Evolutionary conservation across 1,140 invertebrate species (phyloP), one percentile per base, ranked within the genome.

Genomic region (Portunus trituberculatus): DNA sequence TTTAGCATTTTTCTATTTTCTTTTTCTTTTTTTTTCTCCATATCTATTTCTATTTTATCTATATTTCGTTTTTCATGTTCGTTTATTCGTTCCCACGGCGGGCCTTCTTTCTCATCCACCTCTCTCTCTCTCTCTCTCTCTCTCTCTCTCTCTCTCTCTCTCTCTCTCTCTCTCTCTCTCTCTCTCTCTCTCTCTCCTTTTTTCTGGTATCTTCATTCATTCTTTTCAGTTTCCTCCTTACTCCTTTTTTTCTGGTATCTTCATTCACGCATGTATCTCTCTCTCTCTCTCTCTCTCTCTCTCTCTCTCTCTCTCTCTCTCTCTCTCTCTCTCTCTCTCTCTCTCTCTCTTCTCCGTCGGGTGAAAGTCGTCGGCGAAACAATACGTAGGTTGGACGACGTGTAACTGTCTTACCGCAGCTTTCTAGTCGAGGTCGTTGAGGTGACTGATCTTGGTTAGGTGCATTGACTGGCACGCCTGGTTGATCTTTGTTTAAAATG

Each of bases 141-240:
- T 90, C 45, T 90, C 88, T 90, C 89, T 91, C 89, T 59, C 31
- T 91, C 89, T 52, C 89, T 45, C 46, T 31, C 39, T 16, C 39
- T 25, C 89, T 25, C 10, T 25, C 32, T 46, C 45, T 48, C 29
- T n/a, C 32, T 48, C 32, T 91, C 45, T 28, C 46, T 91, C 89
- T 91, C 89, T 48, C 48, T 52, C 48, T 45, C 89, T 52, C 12
- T 0, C 45, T 25, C 45, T 48, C 25, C 32, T 46, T 31, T 83
- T 48, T 3, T 32, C 29, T 45, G 31, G 67, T 39, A 20, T 31
- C 92, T 32, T 45, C 88, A 90, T 25, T 45, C 89, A 39, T 12
- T 52, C 39, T 52, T 0, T 8, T 29, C 83, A 16, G 31, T 25
- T 29, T 84, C 31, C 83, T 84, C 1, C 39, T 32, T 29, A 16